Base-by-base conservation (phyloP, 2,113 vertebrate species). In the Gymnogyps californianus region DNA sequence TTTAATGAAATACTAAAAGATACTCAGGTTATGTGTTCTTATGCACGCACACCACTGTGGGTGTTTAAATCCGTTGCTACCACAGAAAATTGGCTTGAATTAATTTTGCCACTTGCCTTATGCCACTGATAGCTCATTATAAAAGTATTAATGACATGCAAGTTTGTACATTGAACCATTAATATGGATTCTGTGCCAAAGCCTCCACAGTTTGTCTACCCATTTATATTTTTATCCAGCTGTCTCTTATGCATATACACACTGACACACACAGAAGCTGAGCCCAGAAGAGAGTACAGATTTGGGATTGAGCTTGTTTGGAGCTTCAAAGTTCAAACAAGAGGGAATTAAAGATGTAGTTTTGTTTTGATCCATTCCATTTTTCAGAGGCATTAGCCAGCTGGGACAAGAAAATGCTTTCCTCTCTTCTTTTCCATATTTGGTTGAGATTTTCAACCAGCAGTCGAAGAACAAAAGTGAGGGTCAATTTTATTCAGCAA, bases 341-440 rank as follows among this genome's bases (percentile, higher is more conserved):
- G 34, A 89, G 44, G 44, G 80, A 77, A 87, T 89, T 83, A 58
- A 80, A 89, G 29, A 29, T 0, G 0, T 10, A 70, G 31, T 84
- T 92, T 77, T 62, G 21, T 92, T 95, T 97, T 91, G 25, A 58
- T 61, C 57, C 55, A 24, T 83, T 93, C 36, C 51, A 31, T 92
- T 94, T 96, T 89, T 85, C 66, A 69, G 69, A 69, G 13, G 44
- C 36, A 65, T 72, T 75, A 79, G 69, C 57, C 77, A 89, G 34
- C 61, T 72, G 83, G 40, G 76, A 71, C 16, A 87, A 87, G 38
- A 78, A 92, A 91, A 91, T 40, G 7, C 34, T 78, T 91, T 89
- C 40, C 21, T 93, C 36, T 81, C 82, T 70, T 69, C 52, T 90
- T 87, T 95, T 70, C 91, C 74, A 81, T 95, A 91, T 92, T 91